Base-by-base conservation (phyloP, 2,797 vertebrate species). In the Eleutherodactylus coqui region DNA sequence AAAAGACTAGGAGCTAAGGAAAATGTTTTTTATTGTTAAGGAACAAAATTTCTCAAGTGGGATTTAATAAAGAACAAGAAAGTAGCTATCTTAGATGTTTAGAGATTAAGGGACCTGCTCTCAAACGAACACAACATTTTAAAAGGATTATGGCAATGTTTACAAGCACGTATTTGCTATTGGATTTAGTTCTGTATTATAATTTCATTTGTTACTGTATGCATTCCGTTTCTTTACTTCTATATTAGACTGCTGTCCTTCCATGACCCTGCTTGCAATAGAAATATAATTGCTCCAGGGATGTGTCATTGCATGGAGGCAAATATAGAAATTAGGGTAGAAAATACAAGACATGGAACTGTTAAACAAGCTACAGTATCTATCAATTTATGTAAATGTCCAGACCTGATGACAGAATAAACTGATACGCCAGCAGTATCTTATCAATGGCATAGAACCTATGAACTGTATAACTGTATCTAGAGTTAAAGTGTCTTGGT, bases 1-100 rank as follows among this genome's bases (percentile, higher is more conserved):
- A 79, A 79, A 79, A 60, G 76, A 60, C 53, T 58, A 41, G 53
- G 2, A 53, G 75, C 75, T 76, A 53, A 76, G 11, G 16, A 76
- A 49, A 76, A 76, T 17, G 45, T 76, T 76, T 75, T 75, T 49
- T 45, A 49, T 76, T 76, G 75, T 76, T 76, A 76, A 53, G 29
- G n/a, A 78, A 60, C 76, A 79, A 41, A 41, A 79, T 58, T 79
- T 79, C 47, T 79, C 76, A 79, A 58, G 76, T 79, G 76, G 36
- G 76, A 79, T 79, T 79, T 79, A 79, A 60, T 79, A 58, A 60
- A 41, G 53, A 55, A 60, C 34, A 79, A 55, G 17, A 53, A 58
- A 58, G 49, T 36, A 24, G 24, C 17, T 55, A 60, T 41, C 24
- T 79, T 16, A 29, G 76, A 79, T 58, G 32, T 80, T 80, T 80